Percentiles rank a stretch among this genome's conserved stretches.
Conservation (phyloP, 2,888 invertebrate species). For the Hyles lineata region DNA sequence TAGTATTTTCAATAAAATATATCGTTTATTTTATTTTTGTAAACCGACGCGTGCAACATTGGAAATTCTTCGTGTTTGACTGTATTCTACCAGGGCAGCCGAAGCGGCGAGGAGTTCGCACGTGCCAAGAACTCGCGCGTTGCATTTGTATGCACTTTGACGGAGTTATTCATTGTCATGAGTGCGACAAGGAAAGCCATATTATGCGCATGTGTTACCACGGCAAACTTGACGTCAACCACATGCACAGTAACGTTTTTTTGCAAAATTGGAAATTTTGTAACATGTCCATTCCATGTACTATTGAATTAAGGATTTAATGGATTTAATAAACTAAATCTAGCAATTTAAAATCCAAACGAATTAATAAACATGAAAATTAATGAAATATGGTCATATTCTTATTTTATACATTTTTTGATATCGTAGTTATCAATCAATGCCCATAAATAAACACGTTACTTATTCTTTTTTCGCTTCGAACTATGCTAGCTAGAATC, state of each 20-base stretch:
- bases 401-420: too few relatives aligned
- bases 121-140: constrained; percentile 64
- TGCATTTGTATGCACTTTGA: constrained; percentile 72
- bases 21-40: background rate
- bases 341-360: too few relatives aligned
- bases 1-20: background rate
- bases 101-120: constrained; percentile 63
- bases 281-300: background rate
- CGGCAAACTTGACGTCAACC: constrained; percentile 56
- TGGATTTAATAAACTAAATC: background rate
- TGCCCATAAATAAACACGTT: too few relatives aligned
- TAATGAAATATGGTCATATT: too few relatives aligned
- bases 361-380: too few relatives aligned
- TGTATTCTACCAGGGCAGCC: constrained; percentile 69
- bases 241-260: constrained; percentile 26
- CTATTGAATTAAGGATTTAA: background rate
- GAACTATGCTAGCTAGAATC: too few relatives aligned
- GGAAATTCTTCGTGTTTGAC: constrained; percentile 61
- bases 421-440: too few relatives aligned
- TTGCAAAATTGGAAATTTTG: background rate
- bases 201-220: constrained; percentile 58
- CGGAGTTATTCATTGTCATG: constrained; percentile 49
- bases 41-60: background rate
- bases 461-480: too few relatives aligned
- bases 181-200: constrained; percentile 67